Evolutionary conservation across 1,140 invertebrate species (phyloP).

Genomic region (Apis dorsata): DNA sequence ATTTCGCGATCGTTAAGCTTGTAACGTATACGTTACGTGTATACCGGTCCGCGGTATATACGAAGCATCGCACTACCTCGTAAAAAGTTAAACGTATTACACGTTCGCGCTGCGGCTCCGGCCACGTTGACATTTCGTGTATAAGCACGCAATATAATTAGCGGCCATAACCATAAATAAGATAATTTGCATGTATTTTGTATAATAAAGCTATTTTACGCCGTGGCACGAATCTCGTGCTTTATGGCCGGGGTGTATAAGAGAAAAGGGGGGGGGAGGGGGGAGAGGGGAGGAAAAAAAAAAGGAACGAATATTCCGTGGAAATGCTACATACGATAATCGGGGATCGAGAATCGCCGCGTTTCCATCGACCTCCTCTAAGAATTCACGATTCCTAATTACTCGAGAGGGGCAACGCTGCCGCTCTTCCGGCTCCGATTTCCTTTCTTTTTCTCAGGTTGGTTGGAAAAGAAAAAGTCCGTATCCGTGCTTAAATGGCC

Average conservation of each 20-base stretch:
- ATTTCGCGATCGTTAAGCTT: slow-evolving; percentile 73
- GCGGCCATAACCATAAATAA: slow-evolving; percentile 76
- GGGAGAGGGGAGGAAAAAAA: not conserved
- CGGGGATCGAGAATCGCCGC: slow-evolving; percentile 49
- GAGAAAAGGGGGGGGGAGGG: not conserved
- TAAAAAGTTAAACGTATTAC: slow-evolving; percentile 73
- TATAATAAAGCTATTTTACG: slow-evolving; percentile 77
- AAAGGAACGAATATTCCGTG: slow-evolving; percentile 11
- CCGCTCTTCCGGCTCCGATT: too few relatives aligned
- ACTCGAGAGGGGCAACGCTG: too few relatives aligned
- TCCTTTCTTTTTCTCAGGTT: too few relatives aligned
- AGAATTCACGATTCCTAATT: too few relatives aligned
- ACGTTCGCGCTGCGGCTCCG: slow-evolving; percentile 62
- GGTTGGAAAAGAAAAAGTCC: too few relatives aligned
- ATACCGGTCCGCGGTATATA: slow-evolving; percentile 40
- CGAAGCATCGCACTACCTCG: slow-evolving; percentile 65
- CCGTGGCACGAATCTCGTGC: slow-evolving; percentile 65
- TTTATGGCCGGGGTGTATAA: slow-evolving; percentile 56
- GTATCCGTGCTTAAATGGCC: too few relatives aligned
- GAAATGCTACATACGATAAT: slow-evolving; percentile 12
- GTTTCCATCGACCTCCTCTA: slow-evolving; percentile 36
- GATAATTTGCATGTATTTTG: slow-evolving; percentile 77
- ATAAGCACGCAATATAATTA: slow-evolving; percentile 76
- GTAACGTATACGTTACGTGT: slow-evolving; percentile 69
- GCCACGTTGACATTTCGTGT: slow-evolving; percentile 76